A percentile compares a stretch with the other conserved stretches of the same genome.
phyloP scores from a whole-genome alignment of 1,140 invertebrate species.

The Aphaenogaster rudis region DNA sequence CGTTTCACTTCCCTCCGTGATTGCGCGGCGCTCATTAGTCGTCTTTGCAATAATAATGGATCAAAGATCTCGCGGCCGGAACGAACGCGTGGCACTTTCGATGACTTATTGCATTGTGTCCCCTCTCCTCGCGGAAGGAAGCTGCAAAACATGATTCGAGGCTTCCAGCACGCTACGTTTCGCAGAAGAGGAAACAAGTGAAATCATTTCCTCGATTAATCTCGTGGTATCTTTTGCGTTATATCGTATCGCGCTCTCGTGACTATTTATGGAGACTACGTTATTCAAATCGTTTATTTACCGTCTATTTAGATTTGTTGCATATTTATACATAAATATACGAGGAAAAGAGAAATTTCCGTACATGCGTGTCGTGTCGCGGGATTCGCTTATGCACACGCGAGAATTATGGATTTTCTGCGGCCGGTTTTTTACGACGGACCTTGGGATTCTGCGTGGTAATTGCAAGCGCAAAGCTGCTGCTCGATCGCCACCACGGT shows the following conservation, averaged over 20 bases:
- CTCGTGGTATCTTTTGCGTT: not conserved
- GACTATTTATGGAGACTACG: not conserved
- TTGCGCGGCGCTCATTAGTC: constrained; percentile 55
- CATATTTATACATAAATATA: not conserved
- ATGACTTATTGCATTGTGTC: not conserved
- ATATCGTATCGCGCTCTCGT: not conserved
- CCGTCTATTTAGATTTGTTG: not conserved
- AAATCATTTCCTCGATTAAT: constrained; percentile 11
- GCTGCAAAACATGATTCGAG: constrained; percentile 2
- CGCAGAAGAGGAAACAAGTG: not conserved
- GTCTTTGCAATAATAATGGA: constrained; percentile 51
- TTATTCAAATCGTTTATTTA: constrained; percentile 1
- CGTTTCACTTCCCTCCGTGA: constrained; percentile 70
- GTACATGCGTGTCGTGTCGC: not conserved
- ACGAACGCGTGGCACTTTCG: constrained; percentile 27
- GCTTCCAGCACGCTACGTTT: constrained; percentile 2
- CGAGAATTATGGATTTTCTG: constrained; percentile 60
- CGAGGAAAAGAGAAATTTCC: not conserved
- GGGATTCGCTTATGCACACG: not conserved
- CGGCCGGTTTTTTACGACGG: constrained; percentile 56
- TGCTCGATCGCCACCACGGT: not conserved
- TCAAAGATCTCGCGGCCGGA: constrained; percentile 48
- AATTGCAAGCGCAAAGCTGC: constrained; percentile 27
- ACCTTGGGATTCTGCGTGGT: constrained; percentile 54
- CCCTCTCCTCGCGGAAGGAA: constrained; percentile 7